A percentile compares a stretch with the other conserved stretches of the same genome.
Conservation (phyloP, 1,140 invertebrate species). For the Mya arenaria region DNA sequence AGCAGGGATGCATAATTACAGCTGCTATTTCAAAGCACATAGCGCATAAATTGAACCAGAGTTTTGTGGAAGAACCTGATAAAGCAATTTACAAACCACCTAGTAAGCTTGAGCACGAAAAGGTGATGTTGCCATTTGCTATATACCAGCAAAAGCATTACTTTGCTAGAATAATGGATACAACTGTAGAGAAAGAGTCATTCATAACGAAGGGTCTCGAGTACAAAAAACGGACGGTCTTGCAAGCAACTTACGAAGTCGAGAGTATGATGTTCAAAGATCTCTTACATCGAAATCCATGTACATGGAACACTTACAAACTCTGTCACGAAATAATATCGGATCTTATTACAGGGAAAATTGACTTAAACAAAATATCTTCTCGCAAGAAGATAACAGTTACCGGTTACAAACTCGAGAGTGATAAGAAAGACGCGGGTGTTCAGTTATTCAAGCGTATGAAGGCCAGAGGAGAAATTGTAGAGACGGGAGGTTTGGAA, state of each 20-base stretch:
- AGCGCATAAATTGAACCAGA: no score
- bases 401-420: not conserved
- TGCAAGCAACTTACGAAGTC: not conserved
- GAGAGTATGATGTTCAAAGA: not conserved
- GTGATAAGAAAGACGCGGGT: not conserved
- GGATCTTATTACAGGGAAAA: no score
- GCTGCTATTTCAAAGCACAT: no score
- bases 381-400: slow-evolving; percentile 5
- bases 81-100: not conserved
- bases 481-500: slow-evolving; percentile 8
- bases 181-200: not conserved
- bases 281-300: not conserved
- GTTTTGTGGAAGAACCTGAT: not conserved
- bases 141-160: not conserved
- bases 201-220: not conserved
- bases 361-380: not conserved
- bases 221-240: not conserved
- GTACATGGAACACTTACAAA: not conserved
- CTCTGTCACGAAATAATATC: not conserved
- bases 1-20: not conserved
- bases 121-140: not conserved
- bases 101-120: slow-evolving; percentile 4
- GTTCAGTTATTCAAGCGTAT: slow-evolving; percentile 14
- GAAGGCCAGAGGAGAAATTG: slow-evolving; percentile 15
- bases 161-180: not conserved